Evolutionary conservation across 2,888 invertebrate genomes (phyloP).

Genomic region (Oasisia sp.): DNA sequence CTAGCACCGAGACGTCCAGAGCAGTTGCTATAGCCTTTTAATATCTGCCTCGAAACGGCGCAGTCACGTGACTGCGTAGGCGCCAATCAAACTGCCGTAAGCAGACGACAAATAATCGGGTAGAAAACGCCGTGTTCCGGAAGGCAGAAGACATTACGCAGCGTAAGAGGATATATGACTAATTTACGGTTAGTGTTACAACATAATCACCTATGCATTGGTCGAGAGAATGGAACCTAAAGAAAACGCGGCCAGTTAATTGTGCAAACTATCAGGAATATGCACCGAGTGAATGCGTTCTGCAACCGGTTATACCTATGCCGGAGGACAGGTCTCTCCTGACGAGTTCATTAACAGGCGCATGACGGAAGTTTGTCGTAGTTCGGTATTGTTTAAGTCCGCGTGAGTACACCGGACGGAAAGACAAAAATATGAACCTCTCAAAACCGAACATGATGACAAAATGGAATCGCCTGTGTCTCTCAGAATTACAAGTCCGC

Average conservation of each 20-base stretch:
- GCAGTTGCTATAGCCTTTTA: background rate
- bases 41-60: background rate
- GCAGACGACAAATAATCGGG: background rate
- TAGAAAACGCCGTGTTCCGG: background rate
- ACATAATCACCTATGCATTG: background rate
- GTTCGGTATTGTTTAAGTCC: background rate
- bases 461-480: background rate
- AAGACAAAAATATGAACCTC: background rate
- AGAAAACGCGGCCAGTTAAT: background rate
- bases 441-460: background rate
- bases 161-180: background rate
- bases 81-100: background rate
- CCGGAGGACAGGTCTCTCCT: background rate
- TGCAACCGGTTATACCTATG: background rate
- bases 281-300: background rate
- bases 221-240: background rate
- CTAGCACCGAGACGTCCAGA: background rate
- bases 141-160: background rate
- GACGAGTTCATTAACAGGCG: background rate
- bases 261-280: background rate
- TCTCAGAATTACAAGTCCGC: background rate
- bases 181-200: background rate
- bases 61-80: background rate
- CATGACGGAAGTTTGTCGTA: background rate
- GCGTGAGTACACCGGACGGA: background rate